Evolutionary conservation across 2,113 vertebrate genomes (phyloP), one percentile per base, ranked within the genome.

Genomic region (Arenaria interpres): DNA sequence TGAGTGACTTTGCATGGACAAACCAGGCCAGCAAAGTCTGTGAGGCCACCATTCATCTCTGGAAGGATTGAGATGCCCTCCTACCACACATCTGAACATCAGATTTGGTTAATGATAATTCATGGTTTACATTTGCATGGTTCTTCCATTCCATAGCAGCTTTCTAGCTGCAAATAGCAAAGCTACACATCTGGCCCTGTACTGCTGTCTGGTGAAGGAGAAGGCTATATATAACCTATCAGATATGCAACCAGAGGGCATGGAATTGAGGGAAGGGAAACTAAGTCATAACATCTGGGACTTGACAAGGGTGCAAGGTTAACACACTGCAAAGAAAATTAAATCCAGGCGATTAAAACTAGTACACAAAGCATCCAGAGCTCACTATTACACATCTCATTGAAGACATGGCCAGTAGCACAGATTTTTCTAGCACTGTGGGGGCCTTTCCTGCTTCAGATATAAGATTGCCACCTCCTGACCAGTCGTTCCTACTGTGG

Each of bases 391-490:
- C 14, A 32, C 10, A 9, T 46, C 64, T 84, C 27, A 35, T 56
- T 59, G 77, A 76, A 76, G 51, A 59, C 14, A 9, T 27, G 37
- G 50, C 22, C 0, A 2, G 27, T 27, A 53, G 30, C 62, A 92
- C 11, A 66, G 74, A 43, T 57, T 82, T 82, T 90, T 89, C 59
- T 83, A 76, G n/a, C 39, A 43, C 16, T 71, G n/a, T 20, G 69
- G 64, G 67, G 77, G 66, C 41, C 53, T 69, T 92, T 87, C 25
- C 37, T 91, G 69, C 86, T 91, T 94, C 69, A 91, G 39, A 85
- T 53, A 35, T n/a, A 67, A 90, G 92, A 92, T 93, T 96, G 86
- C 91, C 87, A 85, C 80, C 77, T 91, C 37, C 86, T 91, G 88
- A 96, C 80, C 73, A 76, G 22, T 18, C 3, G 1, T 37, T 45